Conservation (phyloP, 2,113 vertebrate species). For the Oreochromis aureus region DNA sequence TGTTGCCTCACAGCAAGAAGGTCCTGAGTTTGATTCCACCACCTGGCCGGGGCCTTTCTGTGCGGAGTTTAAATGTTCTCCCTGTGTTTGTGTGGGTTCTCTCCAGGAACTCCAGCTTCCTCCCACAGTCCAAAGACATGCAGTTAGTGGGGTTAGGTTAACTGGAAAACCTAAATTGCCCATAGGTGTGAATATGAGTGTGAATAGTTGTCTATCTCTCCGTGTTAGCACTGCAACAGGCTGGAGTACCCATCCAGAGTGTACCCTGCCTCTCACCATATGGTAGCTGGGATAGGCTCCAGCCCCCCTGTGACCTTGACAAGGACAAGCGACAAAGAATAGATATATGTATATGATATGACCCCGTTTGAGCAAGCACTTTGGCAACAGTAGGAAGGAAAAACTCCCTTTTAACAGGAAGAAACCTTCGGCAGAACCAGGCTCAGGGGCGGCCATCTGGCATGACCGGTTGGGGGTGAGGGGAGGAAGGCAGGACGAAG, state of each 20-base stretch:
- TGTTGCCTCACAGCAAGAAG: background rate
- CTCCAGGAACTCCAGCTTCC: background rate
- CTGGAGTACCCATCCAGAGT: background rate
- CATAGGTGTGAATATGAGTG: background rate
- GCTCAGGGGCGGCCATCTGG: background rate
- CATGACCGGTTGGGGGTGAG: background rate
- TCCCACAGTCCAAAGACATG: background rate
- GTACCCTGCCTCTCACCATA: background rate
- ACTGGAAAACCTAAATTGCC: background rate
- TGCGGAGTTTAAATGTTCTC: background rate
- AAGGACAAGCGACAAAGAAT: background rate
- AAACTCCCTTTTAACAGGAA: background rate
- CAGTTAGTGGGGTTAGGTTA: background rate
- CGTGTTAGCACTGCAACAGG: background rate
- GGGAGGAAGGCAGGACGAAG: background rate
- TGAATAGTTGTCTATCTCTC: background rate
- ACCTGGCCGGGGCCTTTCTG: accelerated
- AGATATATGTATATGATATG: background rate
- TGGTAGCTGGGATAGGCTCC: background rate
- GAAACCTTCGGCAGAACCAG: background rate
- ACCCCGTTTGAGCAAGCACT: background rate
- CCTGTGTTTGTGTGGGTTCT: background rate
- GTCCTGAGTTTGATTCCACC: background rate
- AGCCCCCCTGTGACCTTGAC: background rate
- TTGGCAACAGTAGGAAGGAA: background rate